Base-by-base conservation (phyloP, 2,797 vertebrate species). In the Neosilurus hyrtlii region DNA sequence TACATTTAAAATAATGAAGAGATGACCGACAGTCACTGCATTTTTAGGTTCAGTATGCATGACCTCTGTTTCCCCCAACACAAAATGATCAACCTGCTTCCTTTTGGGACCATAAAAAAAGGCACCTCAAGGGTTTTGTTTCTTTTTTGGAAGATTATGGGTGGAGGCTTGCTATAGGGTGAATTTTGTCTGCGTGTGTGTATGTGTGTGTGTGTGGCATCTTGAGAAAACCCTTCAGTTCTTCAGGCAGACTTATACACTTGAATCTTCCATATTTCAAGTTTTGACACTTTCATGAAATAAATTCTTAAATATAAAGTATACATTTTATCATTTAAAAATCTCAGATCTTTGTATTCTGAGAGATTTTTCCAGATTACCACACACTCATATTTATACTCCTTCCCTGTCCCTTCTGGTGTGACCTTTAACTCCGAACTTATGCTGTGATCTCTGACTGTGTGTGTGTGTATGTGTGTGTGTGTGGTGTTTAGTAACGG, bases 401-500 rank as follows among this genome's bases (percentile, higher is more conserved):
- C 65, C 70, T 76, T 65, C 56, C 63, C 65, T 81, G 30, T 59
- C 71, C 71, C 77, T n/a, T 73, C 49, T 73, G 20, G 78, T 11
- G 61, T 83, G 71, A 82, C 63, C 70, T 59, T 75, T 71, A 66
- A 49, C 78, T 74, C 57, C 24, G n/a, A 72, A 68, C 18, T 9
- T 20, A 12, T 81, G 49, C 14, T 37, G 72, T 5, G 20, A 14
- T 72, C 1, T 59, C 0, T 14, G 26, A 10, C 30, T 35, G 52
- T 57, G 52, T 65, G 30, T 76, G 51, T 61, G 51, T 26, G 65
- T 52, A 20, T 62, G 62, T 56, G 52, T 82, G 16, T 82, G n/a
- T 15, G 16, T 77, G 65, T 73, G 22, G 83, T 43, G 43, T 30
- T 30, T 92, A 99, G 98, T 91, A 97, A 99, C 6, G 98, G 98